Base-by-base conservation (phyloP, 2,797 vertebrate genomes). In the Halcyon badia region DNA sequence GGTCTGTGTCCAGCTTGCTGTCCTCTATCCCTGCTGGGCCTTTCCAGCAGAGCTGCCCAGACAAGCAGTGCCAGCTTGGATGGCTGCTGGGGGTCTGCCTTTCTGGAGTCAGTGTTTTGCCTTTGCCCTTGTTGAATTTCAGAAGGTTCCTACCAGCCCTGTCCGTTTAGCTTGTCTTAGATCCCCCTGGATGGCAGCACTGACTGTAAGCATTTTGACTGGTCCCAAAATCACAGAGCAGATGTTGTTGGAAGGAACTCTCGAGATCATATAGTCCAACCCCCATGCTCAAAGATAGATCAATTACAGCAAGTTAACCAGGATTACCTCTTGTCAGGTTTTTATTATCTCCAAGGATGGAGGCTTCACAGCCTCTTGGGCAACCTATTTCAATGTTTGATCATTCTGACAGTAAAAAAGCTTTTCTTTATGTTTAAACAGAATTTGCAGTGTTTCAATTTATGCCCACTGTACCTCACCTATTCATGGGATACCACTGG, bases 21-120 rank as follows among this genome's bases (percentile, higher is more conserved):
- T 8, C 13, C 15, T 14, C 14, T 2, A 7, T 5, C 28, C 19
- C 11, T 48, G 6, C 13, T 68, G 49, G 5, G 11, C 31, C 31
- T 35, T 54, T 83, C 4, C 48, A 1, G 1, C 17, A 51, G 48
- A 46, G 26, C 25, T 71, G 39, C 42, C n/a, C 24, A 7, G 2
- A 48, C 30, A 52, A 54, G 35, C 66, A 37, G 11, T 28, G 39
- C 48, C 48, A 64, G 64, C 31, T 49, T 0, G 0, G 14, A 26
- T 49, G 0, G 0, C 8, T 79, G 42, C 22, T 1, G 1, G 41
- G 24, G 18, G 3, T n/a, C 51, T 75, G 57, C 19, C 35, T 49
- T 62, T 8, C 37, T 4, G 1, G 25, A 5, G 11, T 3, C 46
- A 82, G 26, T 0, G 1, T 28, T 57, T 48, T 48, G 54, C 30